A percentile compares a stretch with the other conserved stretches of the same genome.
phyloP scores from a whole-genome alignment of 1,140 invertebrate species.

The Bombus difficillimus region DNA sequence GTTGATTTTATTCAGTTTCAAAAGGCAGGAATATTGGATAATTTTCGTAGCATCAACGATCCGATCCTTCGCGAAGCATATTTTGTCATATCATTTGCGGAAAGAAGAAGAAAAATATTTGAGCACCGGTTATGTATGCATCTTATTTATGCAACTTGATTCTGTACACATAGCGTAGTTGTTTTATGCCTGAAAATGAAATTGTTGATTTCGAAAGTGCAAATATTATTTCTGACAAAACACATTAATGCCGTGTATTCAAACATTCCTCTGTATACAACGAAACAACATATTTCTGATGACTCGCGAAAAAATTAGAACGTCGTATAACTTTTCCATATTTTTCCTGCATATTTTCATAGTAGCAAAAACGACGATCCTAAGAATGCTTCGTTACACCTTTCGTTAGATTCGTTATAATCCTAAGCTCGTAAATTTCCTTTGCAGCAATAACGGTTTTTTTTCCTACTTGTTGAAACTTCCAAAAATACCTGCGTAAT shows the following conservation, averaged over 20 bases:
- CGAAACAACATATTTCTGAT: background rate
- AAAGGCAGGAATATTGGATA: no score
- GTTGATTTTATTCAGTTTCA: no score
- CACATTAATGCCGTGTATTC: no score
- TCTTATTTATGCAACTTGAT: background rate
- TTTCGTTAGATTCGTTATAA: background rate
- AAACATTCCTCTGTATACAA: background rate
- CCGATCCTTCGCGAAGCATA: no score
- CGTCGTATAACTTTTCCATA: no score
- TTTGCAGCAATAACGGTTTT: background rate
- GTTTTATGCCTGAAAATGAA: background rate
- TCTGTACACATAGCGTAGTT: background rate
- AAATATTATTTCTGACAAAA: conserved; percentile 10
- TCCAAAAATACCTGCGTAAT: background rate
- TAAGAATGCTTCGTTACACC: no score
- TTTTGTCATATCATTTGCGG: no score
- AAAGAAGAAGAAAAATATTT: background rate
- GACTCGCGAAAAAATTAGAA: no score
- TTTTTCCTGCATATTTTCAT: no score
- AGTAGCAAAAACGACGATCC: no score
- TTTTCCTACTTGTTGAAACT: background rate
- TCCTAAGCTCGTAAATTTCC: background rate
- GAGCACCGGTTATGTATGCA: background rate
- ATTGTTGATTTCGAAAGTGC: conserved; percentile 17
- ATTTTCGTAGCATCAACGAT: no score